Conservation (phyloP, 2,797 vertebrate genomes). For the Clamator glandarius region DNA sequence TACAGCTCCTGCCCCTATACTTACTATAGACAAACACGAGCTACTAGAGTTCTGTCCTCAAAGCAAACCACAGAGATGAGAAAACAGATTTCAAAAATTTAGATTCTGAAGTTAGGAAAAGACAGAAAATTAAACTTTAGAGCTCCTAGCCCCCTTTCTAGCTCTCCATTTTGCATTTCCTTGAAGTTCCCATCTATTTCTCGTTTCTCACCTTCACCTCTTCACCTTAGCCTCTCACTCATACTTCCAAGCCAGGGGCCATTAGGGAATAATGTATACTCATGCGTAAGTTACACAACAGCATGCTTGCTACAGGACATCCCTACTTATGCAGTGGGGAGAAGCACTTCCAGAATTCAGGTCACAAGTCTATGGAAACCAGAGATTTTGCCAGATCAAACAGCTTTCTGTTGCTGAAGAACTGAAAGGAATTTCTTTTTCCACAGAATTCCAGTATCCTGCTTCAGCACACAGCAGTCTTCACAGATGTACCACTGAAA, state of each 20-base stretch:
- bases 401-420: background rate
- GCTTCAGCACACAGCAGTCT: background rate
- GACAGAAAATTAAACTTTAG: background rate
- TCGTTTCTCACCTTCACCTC: background rate
- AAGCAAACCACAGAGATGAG: background rate
- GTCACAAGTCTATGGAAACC: background rate
- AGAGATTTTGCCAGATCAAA: background rate
- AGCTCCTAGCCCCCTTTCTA: background rate
- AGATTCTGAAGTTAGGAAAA: background rate
- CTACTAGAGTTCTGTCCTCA: background rate
- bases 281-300: background rate
- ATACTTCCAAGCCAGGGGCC: background rate
- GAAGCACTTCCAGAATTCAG: background rate
- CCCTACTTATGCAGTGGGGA: background rate
- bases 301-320: background rate
- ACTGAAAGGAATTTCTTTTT: background rate
- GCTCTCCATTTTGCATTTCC: background rate
- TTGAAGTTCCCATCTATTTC: background rate
- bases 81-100: background rate
- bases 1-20: background rate
- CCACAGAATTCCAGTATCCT: background rate
- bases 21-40: background rate
- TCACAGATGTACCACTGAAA: background rate
- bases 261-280: background rate
- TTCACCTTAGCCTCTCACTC: background rate